Percentiles rank a stretch among this genome's conserved stretches.
Evolutionary conservation across 2,113 vertebrate genomes (phyloP).

Genomic region (Petaurus breviceps): DNA sequence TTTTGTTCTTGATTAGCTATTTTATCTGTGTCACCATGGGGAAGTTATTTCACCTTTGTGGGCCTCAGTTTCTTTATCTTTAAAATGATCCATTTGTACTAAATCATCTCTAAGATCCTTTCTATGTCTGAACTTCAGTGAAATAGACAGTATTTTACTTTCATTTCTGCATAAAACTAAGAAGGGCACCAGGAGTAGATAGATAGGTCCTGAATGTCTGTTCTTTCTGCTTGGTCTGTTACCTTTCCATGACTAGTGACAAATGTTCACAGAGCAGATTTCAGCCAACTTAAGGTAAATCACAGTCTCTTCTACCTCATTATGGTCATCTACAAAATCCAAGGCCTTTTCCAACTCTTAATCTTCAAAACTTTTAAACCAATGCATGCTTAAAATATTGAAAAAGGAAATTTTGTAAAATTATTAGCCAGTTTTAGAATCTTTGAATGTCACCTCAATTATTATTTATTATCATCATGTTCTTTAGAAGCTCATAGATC

Average conservation of each 20-base stretch:
- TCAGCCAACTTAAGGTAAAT: background rate
- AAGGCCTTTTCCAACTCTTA: background rate
- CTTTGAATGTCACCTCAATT: background rate
- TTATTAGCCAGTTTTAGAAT: background rate
- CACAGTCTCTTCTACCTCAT: background rate
- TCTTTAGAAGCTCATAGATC: background rate
- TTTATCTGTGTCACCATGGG: background rate
- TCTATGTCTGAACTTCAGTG: background rate
- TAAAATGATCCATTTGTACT: background rate
- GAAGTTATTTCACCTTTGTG: background rate
- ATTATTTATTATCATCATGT: background rate
- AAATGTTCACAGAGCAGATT: background rate
- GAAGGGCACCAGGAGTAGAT: background rate
- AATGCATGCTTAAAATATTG: background rate
- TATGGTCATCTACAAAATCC: background rate
- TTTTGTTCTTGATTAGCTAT: background rate
- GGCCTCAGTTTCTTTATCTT: background rate
- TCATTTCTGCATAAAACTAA: background rate
- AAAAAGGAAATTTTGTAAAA: background rate
- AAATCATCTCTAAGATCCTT: background rate
- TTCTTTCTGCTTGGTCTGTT: background rate
- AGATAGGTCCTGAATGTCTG: background rate
- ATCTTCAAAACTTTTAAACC: background rate
- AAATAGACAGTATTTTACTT: background rate
- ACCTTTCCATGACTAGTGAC: background rate